Base-by-base conservation (phyloP, 2,797 vertebrate genomes). In the Prunella strophiata region DNA sequence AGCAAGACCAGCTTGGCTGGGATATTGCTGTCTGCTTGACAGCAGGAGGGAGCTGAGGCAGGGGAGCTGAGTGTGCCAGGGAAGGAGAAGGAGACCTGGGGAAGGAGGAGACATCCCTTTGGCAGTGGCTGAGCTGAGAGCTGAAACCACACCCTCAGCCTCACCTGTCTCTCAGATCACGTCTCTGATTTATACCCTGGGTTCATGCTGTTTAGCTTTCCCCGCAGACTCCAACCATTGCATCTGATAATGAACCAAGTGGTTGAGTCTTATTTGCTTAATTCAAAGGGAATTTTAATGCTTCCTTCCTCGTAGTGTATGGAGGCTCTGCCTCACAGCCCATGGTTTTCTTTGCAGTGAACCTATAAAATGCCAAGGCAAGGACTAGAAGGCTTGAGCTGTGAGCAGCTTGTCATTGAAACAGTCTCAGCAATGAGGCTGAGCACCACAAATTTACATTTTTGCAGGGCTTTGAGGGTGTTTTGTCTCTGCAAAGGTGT, bases 241-340 rank as follows among this genome's bases (percentile, higher is more conserved):
- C 27, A 82, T 92, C 88, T 88, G 88, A 91, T 91, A 92, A 91
- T 7, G 55, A 92, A 61, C 59, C 18, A 3, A 62, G 68, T 4
- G 55, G 78, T 76, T 87, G 88, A 88, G 63, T 63, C 79, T 62
- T 40, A 79, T 82, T 94, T 94, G 74, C 71, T 95, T 87, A 89
- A 87, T 92, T 91, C 48, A 38, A 43, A 75, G 55, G 14, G 13
- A 10, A 68, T 67, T 58, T 94, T 71, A 92, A 30, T 62, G 26
- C 71, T 96, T 92, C 84, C 84, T 55, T 13, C 80, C 66, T 91
- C 0, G 4, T 63, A 71, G 71, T 1, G 17, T 30, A 8, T 17
- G 1, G 30, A 63, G 75, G 7, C 66, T 36, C 65, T 76, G 87
- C 80, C 50, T 75, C 0, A 0, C 47, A 48, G 67, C 40, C 48